Percentiles rank a stretch among this genome's conserved stretches.
These are phyloP conservation scores for Lottia gigantea DNA, from an alignment of 2,888 invertebrate genomes.

Conservation along the genomic window DNA sequence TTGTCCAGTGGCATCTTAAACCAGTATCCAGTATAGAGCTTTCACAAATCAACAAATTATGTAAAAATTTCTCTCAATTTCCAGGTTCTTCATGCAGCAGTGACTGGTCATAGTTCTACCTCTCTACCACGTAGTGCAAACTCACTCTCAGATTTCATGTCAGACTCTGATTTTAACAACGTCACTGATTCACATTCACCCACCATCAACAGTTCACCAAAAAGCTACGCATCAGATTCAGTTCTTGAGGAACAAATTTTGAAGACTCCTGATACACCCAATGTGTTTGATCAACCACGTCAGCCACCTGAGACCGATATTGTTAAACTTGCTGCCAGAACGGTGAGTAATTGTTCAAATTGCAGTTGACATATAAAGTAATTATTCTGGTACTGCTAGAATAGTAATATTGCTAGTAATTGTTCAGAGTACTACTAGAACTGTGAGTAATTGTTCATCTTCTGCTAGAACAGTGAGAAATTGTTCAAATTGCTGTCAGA, in stretches of 20 bases:
- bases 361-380: too few species aligned
- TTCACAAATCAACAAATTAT: not conserved
- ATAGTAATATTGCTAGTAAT: too few species aligned
- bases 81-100: constrained; percentile 67
- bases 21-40: too few species aligned
- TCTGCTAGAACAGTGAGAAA: too few species aligned
- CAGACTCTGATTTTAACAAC: constrained; percentile 48
- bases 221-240: constrained; percentile 23
- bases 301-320: constrained; percentile 44
- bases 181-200: constrained; percentile 32
- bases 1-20: too few species aligned
- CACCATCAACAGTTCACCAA: constrained; percentile 15
- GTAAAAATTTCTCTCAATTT: not conserved
- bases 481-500: too few species aligned
- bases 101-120: constrained; percentile 61
- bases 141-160: constrained; percentile 51
- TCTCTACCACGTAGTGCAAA: constrained; percentile 52
- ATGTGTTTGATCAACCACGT: constrained; percentile 25
- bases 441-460: too few species aligned
- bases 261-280: constrained; percentile 21
- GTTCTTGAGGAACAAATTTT: constrained; percentile 20
- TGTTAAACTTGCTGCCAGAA: constrained; percentile 73
- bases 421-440: too few species aligned
- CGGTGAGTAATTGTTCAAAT: constrained; percentile 67
- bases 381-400: too few species aligned